Evolutionary conservation across 1,140 invertebrate genomes (phyloP).

Genomic region (Ptiloglossa arizonensis): DNA sequence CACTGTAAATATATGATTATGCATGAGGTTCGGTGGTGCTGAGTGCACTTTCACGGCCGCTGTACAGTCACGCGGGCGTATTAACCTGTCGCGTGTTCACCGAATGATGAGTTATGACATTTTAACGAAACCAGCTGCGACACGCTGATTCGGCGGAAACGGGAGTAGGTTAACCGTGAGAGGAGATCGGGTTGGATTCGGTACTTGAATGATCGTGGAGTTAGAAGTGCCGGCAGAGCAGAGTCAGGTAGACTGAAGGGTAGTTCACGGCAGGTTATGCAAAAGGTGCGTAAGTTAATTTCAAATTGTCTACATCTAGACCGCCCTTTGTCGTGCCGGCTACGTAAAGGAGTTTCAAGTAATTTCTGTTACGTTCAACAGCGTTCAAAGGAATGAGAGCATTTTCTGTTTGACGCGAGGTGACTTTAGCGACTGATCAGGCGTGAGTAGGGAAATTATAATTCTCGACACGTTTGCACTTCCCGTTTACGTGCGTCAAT

Average conservation of each 20-base stretch:
- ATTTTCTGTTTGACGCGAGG: too few species aligned
- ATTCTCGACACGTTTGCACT: too few species aligned
- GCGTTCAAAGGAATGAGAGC: too few species aligned
- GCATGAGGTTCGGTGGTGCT: constrained; percentile 71
- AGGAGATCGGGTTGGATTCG: neutral
- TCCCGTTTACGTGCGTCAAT: too few species aligned
- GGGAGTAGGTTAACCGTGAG: constrained; percentile 2
- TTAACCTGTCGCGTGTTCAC: constrained; percentile 35
- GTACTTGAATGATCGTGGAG: neutral
- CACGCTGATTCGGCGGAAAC: constrained; percentile 34
- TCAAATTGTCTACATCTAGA: too few species aligned
- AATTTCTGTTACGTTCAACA: too few species aligned
- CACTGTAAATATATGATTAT: constrained; percentile 78
- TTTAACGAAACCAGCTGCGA: constrained; percentile 58
- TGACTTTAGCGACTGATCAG: too few species aligned
- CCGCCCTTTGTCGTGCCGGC: too few species aligned
- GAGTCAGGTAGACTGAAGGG: neutral
- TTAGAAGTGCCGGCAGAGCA: neutral
- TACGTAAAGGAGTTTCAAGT: too few species aligned
- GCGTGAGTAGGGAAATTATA: too few species aligned
- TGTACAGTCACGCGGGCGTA: constrained; percentile 48
- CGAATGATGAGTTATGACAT: constrained; percentile 65
- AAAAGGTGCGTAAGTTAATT: neutral
- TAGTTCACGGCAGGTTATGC: neutral
- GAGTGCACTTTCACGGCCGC: constrained; percentile 72